Percentiles rank a stretch among this genome's conserved stretches.
These are phyloP conservation scores for Haemorhous mexicanus DNA, from an alignment of 2,113 vertebrate genomes.

Conservation along the genomic window DNA sequence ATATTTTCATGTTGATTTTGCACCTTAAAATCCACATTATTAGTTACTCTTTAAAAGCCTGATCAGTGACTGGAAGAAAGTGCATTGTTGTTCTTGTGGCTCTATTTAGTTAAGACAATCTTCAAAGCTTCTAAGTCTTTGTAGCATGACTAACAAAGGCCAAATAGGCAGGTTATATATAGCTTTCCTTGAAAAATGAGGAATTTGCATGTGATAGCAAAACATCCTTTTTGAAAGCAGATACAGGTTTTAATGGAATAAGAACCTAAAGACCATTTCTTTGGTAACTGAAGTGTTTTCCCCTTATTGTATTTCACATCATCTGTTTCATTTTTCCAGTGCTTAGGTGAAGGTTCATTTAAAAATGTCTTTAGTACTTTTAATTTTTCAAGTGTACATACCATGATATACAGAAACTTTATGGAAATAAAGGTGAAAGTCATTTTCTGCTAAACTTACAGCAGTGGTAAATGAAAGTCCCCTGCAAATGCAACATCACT, in stretches of 20 bases:
- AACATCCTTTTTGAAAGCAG: not conserved
- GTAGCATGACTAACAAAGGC: slow-evolving; percentile 34
- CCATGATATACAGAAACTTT: not conserved
- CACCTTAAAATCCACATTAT: slow-evolving; percentile 44
- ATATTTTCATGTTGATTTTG: slow-evolving; percentile 40
- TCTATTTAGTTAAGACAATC: slow-evolving; percentile 51
- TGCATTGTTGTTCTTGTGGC: not conserved
- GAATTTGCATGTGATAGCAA: slow-evolving; percentile 10
- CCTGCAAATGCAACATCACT: accelerated
- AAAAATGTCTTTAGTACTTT: not conserved
- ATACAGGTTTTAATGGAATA: not conserved
- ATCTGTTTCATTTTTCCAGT: not conserved
- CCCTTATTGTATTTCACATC: not conserved
- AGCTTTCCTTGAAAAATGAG: slow-evolving; percentile 32
- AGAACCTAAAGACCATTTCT: not conserved
- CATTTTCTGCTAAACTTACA: not conserved
- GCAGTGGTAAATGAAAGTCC: not conserved
- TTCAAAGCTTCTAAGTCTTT: slow-evolving; percentile 14
- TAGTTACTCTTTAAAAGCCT: slow-evolving; percentile 45
- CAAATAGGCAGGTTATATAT: not conserved
- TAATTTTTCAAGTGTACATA: not conserved
- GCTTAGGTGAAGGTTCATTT: not conserved
- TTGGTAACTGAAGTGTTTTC: not conserved
- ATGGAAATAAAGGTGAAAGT: not conserved
- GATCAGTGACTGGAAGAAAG: slow-evolving; percentile 31